Evolutionary conservation across 2,113 vertebrate genomes (phyloP), one percentile per base, ranked within the genome.

Genomic region (Danionella cerebrum): DNA sequence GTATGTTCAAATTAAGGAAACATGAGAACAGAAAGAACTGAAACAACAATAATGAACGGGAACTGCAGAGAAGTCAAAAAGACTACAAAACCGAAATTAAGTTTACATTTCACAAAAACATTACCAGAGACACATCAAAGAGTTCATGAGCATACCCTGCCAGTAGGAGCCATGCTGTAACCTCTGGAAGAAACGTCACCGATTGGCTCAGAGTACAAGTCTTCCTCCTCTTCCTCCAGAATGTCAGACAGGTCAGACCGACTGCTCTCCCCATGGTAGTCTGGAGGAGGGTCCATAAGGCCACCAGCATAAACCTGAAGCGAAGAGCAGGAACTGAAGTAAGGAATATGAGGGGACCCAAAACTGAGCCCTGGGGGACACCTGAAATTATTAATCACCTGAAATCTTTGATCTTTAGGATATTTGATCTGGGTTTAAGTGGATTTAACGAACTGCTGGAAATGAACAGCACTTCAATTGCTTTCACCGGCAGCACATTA

Each of bases 241-340:
- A 99, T 98, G 82, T 99, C 96, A 0, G 94, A 98, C 21, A 99
- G 89, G 79, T 98, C 96, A 16, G 96, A 97, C 31, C 86, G 90
- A 75, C 84, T 90, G 72, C 92, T 94, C 58, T 98, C 95, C 41
- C 84, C 77, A 2, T 91, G 84, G 74, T 88, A 89, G 57, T 93
- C 85, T 35, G 73, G 83, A 45, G 79, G 77, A 12, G 82, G 74
- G 33, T 93, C 91, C 0, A 79, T 77, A 0, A 76, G 22, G 9
- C 89, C 89, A 58, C 87, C 86, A 74, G 67, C 65, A 59, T 83
- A 83, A 38, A 64, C 73, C 88, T 90, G 74, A 68, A 16, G 59
- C 0, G 44, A n/a, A 19, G 18, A 21, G 50, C 19, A 48, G n/a
- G 58, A 29, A 67, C 52, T n/a, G n/a, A n/a, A 38, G 41, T 5